phyloP scores from a whole-genome alignment of 2,113 vertebrate species.

The Lates calcarifer region DNA sequence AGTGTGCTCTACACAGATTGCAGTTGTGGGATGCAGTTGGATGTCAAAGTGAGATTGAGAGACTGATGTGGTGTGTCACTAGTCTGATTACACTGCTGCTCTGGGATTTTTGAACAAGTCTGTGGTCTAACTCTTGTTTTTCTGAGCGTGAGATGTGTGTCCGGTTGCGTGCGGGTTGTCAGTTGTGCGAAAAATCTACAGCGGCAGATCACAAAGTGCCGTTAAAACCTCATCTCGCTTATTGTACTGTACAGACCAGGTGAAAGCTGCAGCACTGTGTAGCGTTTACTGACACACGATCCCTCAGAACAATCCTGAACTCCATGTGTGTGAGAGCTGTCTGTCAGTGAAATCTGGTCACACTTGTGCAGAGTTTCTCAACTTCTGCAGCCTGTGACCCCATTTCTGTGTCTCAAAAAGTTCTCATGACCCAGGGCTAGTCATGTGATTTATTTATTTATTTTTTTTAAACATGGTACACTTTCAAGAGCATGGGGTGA shows the following conservation, averaged over 20 bases:
- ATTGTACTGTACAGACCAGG: neutral
- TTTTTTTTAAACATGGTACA: too few relatives aligned
- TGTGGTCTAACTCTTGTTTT: neutral
- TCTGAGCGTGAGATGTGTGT: constrained; percentile 6
- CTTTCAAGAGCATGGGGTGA: neutral
- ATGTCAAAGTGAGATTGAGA: constrained; percentile 51
- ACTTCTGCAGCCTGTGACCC: neutral
- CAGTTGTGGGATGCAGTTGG: constrained; percentile 38
- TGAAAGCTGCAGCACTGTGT: neutral
- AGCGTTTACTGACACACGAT: neutral
- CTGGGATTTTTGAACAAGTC: constrained; percentile 28
- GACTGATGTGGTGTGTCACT: constrained; percentile 21
- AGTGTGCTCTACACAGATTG: constrained; percentile 37
- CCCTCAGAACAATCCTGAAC: constrained; percentile 3
- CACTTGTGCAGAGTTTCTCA: neutral
- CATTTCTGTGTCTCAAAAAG: neutral
- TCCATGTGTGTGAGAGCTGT: neutral
- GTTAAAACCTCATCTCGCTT: neutral
- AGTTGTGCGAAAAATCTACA: constrained; percentile 10
- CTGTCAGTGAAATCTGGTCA: neutral
- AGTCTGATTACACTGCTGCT: constrained; percentile 46
- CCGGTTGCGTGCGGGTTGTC: constrained; percentile 5
- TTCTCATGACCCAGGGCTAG: neutral
- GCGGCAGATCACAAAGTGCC: neutral
- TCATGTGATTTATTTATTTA: neutral